These are phyloP conservation scores for Phylloscopus collybita DNA, from an alignment of 2,797 vertebrate species.

Conservation along the genomic window DNA sequence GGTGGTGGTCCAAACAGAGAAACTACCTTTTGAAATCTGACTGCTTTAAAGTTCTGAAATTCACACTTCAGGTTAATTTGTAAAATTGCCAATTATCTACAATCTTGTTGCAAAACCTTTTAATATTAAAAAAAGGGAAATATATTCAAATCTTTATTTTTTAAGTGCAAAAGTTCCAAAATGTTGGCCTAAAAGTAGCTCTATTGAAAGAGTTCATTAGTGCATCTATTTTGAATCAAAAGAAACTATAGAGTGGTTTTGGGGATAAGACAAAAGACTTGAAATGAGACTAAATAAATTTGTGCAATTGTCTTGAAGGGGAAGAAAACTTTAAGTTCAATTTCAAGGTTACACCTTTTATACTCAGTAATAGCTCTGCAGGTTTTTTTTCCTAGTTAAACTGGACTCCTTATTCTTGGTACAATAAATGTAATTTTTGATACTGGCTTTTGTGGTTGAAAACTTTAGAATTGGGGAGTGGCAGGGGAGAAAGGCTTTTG, in stretches of 20 bases:
- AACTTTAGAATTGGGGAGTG: not conserved
- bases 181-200: not conserved
- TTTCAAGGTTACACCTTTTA: not conserved
- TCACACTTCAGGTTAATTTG: not conserved
- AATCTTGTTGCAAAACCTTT: not conserved
- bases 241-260: not conserved
- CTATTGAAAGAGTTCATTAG: not conserved
- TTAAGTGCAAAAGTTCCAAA: not conserved
- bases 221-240: not conserved
- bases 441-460: not conserved
- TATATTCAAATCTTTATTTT: not conserved
- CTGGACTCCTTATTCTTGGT: not conserved
- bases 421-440: not conserved
- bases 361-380: not conserved
- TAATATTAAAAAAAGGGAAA: not conserved
- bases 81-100: not conserved
- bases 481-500: not conserved
- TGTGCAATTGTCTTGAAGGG: not conserved
- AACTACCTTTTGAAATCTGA: not conserved
- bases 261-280: not conserved
- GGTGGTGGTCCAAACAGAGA: not conserved
- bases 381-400: not conserved
- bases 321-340: not conserved
- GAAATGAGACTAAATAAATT: not conserved
- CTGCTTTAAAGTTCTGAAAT: not conserved